phyloP scores from a whole-genome alignment of 2,888 invertebrate genomes.

The Polyommatus icarus region DNA sequence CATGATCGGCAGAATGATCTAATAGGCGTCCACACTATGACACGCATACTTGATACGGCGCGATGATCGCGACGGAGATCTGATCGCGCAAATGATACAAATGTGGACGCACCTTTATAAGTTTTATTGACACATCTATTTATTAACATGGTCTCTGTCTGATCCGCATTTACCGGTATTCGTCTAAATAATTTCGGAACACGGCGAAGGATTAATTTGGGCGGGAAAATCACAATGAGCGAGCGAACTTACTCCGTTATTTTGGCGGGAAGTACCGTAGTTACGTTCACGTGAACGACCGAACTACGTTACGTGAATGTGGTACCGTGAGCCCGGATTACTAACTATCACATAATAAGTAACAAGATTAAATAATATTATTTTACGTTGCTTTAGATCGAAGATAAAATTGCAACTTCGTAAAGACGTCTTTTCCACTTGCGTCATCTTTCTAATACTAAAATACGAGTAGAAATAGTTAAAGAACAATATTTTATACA shows the following conservation, averaged over 20 bases:
- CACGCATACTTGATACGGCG: no score
- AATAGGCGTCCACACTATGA: no score
- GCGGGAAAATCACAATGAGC: slow-evolving; percentile 63
- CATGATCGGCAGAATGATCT: no score
- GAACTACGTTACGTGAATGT: slow-evolving; percentile 40
- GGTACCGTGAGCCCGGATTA: slow-evolving; percentile 57
- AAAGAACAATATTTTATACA: no score
- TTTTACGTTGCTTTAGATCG: background rate
- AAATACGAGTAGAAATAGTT: no score
- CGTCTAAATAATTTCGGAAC: slow-evolving; percentile 71
- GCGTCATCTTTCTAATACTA: no score
- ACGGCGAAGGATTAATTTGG: slow-evolving; percentile 68
- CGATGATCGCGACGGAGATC: no score
- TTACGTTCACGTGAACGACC: background rate
- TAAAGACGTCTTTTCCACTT: no score
- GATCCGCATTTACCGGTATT: slow-evolving; percentile 67
- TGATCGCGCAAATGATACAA: no score
- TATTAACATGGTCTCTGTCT: slow-evolving; percentile 38
- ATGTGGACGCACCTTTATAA: no score
- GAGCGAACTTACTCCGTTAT: background rate
- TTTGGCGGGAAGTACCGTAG: background rate
- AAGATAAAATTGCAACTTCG: no score
- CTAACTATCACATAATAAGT: slow-evolving; percentile 52
- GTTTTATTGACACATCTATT: background rate
- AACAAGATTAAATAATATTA: background rate